A percentile compares a stretch with the other conserved stretches of the same genome.
Conservation (phyloP, 53 echinoderm and acorn worm genomes). For the Apostichopus leukothele region DNA sequence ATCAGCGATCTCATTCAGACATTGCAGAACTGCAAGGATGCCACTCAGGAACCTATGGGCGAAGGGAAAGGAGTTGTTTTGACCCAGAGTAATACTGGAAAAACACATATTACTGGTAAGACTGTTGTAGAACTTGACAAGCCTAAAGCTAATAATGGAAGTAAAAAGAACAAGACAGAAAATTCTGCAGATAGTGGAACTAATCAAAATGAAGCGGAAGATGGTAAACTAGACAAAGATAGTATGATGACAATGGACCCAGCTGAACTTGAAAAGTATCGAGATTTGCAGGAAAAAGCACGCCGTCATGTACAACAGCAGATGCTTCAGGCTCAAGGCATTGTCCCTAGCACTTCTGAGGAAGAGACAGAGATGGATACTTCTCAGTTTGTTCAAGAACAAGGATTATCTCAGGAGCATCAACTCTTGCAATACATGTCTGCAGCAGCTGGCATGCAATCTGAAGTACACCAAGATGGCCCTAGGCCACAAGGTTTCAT, state of each 20-base stretch:
- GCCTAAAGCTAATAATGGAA: conserved; percentile 22
- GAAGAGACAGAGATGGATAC: conserved; percentile 26
- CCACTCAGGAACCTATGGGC: conserved; percentile 64
- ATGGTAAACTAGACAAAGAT: conserved; percentile 5
- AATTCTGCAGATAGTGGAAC: background rate
- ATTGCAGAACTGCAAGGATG: conserved; percentile 76
- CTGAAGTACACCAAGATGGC: conserved; percentile 9
- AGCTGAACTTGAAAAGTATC: conserved; percentile 97
- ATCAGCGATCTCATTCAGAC: conserved; percentile 84
- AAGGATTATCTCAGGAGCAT: conserved; percentile 26
- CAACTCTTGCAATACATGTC: conserved; percentile 39
- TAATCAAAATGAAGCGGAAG: background rate
- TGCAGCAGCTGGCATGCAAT: conserved; percentile 1
- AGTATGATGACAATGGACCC: conserved; percentile 82
- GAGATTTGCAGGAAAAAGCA: conserved; percentile 91
- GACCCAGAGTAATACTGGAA: conserved; percentile 70
- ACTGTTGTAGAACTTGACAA: conserved; percentile 60
- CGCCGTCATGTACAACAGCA: conserved; percentile 92
- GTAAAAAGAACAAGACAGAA: conserved; percentile 1
- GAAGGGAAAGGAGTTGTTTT: conserved; percentile 86
- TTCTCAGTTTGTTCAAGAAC: conserved; percentile 21
- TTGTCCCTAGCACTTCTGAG: conserved; percentile 42
- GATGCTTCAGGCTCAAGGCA: conserved; percentile 86
- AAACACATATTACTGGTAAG: conserved; percentile 68
- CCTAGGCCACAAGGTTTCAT: conserved; percentile 61